These are phyloP conservation scores for Ctenosaura bakeri DNA, from an alignment of 2,797 vertebrate genomes.

Conservation along the genomic window DNA sequence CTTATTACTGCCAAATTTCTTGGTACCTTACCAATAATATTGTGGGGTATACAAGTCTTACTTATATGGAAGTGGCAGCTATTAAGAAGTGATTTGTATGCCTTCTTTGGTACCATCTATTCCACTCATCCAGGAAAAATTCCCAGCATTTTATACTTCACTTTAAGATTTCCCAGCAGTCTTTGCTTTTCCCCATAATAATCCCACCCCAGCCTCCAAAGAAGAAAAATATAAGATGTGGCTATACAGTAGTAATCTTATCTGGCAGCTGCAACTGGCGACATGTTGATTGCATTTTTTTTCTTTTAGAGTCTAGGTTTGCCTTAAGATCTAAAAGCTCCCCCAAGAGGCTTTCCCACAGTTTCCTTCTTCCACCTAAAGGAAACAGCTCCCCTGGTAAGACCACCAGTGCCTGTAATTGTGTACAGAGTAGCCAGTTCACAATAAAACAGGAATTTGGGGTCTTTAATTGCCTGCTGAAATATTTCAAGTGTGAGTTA, in stretches of 20 bases:
- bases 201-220: neutral
- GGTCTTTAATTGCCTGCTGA: neutral
- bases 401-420: neutral
- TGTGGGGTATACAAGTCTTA: neutral
- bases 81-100: neutral
- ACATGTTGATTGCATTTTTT: constrained; percentile 2
- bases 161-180: neutral
- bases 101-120: neutral
- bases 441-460: neutral
- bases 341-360: neutral
- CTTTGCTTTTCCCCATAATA: neutral
- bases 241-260: neutral
- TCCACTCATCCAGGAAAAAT: neutral
- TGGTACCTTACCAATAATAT: neutral
- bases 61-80: neutral
- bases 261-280: neutral
- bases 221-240: neutral
- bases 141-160: neutral
- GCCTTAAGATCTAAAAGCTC: neutral
- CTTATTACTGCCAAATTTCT: neutral
- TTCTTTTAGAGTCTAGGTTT: neutral
- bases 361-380: neutral
- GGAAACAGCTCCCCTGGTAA: neutral
- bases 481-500: constrained; percentile 15
- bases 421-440: neutral